Evolutionary conservation across 2,888 invertebrate species (phyloP).

Genomic region (Seladonia tumulorum): DNA sequence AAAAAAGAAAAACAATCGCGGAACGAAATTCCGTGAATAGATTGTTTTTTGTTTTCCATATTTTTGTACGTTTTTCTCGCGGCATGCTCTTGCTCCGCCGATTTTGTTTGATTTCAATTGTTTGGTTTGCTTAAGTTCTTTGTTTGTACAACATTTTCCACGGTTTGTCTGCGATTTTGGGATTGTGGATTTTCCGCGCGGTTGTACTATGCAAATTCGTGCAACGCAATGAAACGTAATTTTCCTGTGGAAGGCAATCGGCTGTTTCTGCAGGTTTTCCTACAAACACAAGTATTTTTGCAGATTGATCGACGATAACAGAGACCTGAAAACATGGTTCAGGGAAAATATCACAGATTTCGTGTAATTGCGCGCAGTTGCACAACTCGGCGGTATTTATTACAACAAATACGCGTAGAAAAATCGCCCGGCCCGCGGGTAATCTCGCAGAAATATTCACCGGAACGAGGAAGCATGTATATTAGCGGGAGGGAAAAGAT

Average conservation of each 20-base stretch:
- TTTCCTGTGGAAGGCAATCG: background rate
- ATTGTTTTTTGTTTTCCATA: too few relatives aligned
- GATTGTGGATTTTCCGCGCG: background rate
- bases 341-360: too few relatives aligned
- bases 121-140: background rate
- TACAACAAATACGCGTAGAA: too few relatives aligned
- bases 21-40: too few relatives aligned
- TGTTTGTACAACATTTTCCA: too few relatives aligned
- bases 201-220: background rate
- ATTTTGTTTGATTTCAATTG: background rate
- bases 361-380: background rate
- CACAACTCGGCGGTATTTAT: background rate
- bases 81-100: too few relatives aligned
- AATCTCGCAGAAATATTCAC: conserved; percentile 1
- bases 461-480: background rate
- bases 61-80: too few relatives aligned
- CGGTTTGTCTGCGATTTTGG: too few relatives aligned
- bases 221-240: background rate
- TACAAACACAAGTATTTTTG: background rate
- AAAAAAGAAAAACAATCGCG: too few relatives aligned
- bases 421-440: too few relatives aligned
- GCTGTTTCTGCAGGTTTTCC: background rate
- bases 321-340: background rate
- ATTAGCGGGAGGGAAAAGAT: background rate
- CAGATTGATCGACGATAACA: background rate